Evolutionary conservation across 2,797 vertebrate species (phyloP).

Genomic region (Manis javanica): DNA sequence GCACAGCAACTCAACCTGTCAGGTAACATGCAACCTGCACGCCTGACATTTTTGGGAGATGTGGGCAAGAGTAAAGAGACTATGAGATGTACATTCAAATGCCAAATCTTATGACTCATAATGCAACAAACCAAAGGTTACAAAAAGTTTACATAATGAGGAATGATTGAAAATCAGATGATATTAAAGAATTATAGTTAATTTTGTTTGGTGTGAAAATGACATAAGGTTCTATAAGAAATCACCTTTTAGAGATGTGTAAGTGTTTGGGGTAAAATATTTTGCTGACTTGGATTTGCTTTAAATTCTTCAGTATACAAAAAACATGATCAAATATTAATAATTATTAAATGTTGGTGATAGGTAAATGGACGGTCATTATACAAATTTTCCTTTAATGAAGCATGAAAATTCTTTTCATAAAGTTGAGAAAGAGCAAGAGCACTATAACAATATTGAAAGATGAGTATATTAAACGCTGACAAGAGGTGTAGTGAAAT

Average conservation of each 20-base stretch:
- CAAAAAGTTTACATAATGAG: neutral
- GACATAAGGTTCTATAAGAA: neutral
- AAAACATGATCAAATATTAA: neutral
- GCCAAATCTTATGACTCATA: neutral
- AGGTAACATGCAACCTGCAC: neutral
- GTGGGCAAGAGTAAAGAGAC: neutral
- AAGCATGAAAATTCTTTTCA: conserved; percentile 4
- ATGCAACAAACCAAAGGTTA: conserved; percentile 26
- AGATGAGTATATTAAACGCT: neutral
- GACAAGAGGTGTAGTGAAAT: neutral
- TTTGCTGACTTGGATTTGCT: neutral
- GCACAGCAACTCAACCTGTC: neutral
- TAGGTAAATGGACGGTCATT: neutral
- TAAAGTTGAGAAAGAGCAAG: neutral
- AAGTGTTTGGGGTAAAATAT: conserved; percentile 12
- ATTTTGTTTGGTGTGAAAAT: neutral
- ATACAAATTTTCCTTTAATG: neutral
- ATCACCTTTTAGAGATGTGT: conserved; percentile 38
- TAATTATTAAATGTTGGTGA: conserved; percentile 29
- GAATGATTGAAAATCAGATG: neutral
- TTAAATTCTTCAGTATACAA: neutral
- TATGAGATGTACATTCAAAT: neutral
- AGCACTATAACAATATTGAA: neutral
- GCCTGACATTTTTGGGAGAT: neutral
- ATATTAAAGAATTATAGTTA: neutral